A percentile compares a stretch with the other conserved stretches of the same genome.
Evolutionary conservation across 2,797 vertebrate species (phyloP).

Genomic region (Glossophaga mutica): DNA sequence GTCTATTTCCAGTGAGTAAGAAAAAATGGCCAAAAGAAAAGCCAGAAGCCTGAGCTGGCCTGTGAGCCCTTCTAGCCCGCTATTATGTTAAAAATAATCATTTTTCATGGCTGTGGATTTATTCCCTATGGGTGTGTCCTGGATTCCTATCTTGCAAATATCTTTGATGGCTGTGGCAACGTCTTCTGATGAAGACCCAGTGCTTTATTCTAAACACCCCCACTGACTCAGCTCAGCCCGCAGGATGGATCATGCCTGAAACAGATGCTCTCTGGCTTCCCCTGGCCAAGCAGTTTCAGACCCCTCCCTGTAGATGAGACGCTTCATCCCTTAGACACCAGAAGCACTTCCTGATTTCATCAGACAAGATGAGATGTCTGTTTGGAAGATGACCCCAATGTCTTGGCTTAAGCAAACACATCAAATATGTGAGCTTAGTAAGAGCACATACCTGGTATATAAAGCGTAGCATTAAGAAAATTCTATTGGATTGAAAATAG

Average conservation of each 20-base stretch:
- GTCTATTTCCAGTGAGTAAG: slow-evolving; percentile 12
- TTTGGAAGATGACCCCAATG: neutral
- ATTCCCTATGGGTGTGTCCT: slow-evolving; percentile 70
- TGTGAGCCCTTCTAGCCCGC: neutral
- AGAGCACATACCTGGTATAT: neutral
- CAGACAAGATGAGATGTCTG: neutral
- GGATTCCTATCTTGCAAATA: slow-evolving; percentile 57
- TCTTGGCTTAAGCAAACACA: slow-evolving; percentile 40
- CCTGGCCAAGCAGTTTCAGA: slow-evolving; percentile 60
- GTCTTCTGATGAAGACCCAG: slow-evolving; percentile 66
- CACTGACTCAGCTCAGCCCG: slow-evolving; percentile 57
- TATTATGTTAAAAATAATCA: slow-evolving; percentile 44
- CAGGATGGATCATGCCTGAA: slow-evolving; percentile 59
- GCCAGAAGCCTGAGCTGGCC: neutral
- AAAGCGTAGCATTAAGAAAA: neutral
- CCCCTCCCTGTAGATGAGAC: slow-evolving; percentile 54
- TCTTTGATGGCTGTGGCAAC: slow-evolving; percentile 67
- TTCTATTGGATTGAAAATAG: neutral
- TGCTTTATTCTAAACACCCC: slow-evolving; percentile 73
- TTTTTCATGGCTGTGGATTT: slow-evolving; percentile 68
- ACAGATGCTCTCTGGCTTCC: slow-evolving; percentile 75
- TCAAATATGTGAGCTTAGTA: neutral
- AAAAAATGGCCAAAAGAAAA: neutral
- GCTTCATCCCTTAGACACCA: slow-evolving; percentile 49
- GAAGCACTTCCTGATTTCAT: slow-evolving; percentile 63